Evolutionary conservation across 2,113 vertebrate genomes (phyloP), one percentile per base, ranked within the genome.

Genomic region (Mormyrus lacerda): DNA sequence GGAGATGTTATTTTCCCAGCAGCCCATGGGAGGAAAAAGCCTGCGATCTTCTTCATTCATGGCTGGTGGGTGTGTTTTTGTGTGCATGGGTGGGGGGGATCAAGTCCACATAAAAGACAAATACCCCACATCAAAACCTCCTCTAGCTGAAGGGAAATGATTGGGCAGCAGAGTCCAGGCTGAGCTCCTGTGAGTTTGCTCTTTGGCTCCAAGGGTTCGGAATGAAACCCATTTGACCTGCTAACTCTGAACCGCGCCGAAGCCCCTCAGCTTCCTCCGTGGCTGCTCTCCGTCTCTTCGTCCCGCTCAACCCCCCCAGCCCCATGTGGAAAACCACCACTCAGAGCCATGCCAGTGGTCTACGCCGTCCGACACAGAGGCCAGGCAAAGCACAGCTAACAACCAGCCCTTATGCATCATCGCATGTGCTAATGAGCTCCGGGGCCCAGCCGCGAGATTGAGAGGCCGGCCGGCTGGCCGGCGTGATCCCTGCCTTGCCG

Each of bases 341-440:
- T 93, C 35, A 39, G 93, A 94, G 94, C 91, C 92, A 96, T 96
- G 97, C 96, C 97, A 95, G 96, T 94, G 96, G 97, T 98, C 97
- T 97, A 96, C 96, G 97, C 93, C 97, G 98, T 99, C 97, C 97
- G 97, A 98, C 97, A 96, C 93, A 95, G 97, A 93, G 96, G 91
- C 73, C 48, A 79, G 82, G 93, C 94, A 96, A 97, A 97, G 97
- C 96, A 96, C 96, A 97, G 97, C 97, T 98, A 99, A 99, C 99
- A 97, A 98, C 97, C 97, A 98, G 97, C 97, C 99, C 98, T 99
- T 99, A 99, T 99, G 98, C 98, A 99, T 99, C 98, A 97, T 96
- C 98, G 97, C 97, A 96, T 97, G 96, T 99, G 97, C 98, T 99
- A 99, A 99, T 99, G 98, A 99, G 98, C 98, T 99, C 98, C 97